Percentiles rank a stretch among this genome's conserved stretches.
phyloP scores from a whole-genome alignment of 2,797 vertebrate genomes.

The Gobio occitaniae region DNA sequence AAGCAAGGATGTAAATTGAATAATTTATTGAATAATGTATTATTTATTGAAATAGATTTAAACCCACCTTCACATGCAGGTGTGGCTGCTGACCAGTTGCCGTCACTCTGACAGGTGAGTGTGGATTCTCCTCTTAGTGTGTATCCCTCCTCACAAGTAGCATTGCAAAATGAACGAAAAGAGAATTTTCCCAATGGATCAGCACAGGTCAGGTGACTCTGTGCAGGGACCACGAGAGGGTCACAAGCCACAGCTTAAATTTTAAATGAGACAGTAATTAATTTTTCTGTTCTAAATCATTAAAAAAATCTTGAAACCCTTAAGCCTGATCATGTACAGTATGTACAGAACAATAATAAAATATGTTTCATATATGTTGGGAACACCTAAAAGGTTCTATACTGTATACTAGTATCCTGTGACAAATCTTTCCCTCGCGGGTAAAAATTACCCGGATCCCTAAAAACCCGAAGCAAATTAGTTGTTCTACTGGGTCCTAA shows the following conservation, averaged over 20 bases:
- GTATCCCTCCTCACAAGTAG: conserved; percentile 71
- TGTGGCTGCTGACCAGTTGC: conserved; percentile 64
- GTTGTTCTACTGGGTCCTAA: too few species aligned
- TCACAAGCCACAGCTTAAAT: conserved; percentile 63
- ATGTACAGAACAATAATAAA: background rate
- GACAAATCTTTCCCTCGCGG: too few species aligned
- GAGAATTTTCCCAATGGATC: conserved; percentile 66
- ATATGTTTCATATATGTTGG: background rate
- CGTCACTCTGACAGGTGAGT: conserved; percentile 65
- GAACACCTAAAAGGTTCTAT: background rate
- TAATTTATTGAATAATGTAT: background rate
- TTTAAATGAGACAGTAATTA: background rate
- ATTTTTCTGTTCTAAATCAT: background rate
- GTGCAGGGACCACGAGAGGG: conserved; percentile 47
- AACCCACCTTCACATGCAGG: conserved; percentile 68
- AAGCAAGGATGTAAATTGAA: conserved; percentile 16
- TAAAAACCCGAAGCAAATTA: too few species aligned
- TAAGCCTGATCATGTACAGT: background rate
- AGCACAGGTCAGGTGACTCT: conserved; percentile 63
- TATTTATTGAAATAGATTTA: background rate
- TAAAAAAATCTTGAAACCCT: background rate
- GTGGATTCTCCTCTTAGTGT: conserved; percentile 57
- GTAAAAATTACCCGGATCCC: too few species aligned
- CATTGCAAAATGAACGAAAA: conserved; percentile 64
- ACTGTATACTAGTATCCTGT: too few species aligned